Evolutionary conservation across 2,888 invertebrate species (phyloP).

Genomic region (Apotomis betuletana): DNA sequence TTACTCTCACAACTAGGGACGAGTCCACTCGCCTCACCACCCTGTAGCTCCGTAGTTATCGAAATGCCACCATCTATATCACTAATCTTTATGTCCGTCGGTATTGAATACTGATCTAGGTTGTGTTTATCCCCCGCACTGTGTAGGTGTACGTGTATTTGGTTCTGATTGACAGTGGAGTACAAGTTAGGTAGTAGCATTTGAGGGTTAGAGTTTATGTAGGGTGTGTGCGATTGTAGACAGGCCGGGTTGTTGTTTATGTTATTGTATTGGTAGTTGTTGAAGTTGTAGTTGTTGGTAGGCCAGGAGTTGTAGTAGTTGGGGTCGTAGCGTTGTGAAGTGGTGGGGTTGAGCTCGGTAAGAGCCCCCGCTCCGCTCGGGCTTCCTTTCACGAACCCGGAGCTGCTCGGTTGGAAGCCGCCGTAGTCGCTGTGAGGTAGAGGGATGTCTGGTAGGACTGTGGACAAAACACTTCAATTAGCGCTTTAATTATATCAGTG

Average conservation of each 20-base stretch:
- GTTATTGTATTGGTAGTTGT: conserved; percentile 88
- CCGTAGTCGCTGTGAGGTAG: conserved; percentile 74
- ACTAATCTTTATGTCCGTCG: conserved; percentile 84
- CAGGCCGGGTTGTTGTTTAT: conserved; percentile 81
- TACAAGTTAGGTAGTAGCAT: conserved; percentile 92
- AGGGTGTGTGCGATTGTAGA: conserved; percentile 83
- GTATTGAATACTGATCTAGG: conserved; percentile 85
- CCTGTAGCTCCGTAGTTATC: conserved; percentile 77
- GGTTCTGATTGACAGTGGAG: conserved; percentile 93
- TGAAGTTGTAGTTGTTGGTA: conserved; percentile 86
- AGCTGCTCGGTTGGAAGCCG: conserved; percentile 67
- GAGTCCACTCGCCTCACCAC: conserved; percentile 75
- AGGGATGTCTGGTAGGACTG: conserved; percentile 84
- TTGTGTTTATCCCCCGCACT: conserved; percentile 86
- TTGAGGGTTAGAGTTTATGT: conserved; percentile 85
- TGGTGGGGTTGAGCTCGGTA: conserved; percentile 74
- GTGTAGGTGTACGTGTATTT: conserved; percentile 92
- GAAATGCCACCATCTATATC: conserved; percentile 84
- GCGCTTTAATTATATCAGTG: background rate
- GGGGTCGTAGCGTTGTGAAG: conserved; percentile 77
- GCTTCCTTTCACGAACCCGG: conserved; percentile 70
- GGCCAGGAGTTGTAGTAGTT: conserved; percentile 85
- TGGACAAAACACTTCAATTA: conserved; percentile 46
- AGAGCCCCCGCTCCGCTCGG: conserved; percentile 69
- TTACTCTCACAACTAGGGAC: conserved; percentile 80